Evolutionary conservation across 2,888 invertebrate species (phyloP).

Genomic region (Tachystola acroxantha): DNA sequence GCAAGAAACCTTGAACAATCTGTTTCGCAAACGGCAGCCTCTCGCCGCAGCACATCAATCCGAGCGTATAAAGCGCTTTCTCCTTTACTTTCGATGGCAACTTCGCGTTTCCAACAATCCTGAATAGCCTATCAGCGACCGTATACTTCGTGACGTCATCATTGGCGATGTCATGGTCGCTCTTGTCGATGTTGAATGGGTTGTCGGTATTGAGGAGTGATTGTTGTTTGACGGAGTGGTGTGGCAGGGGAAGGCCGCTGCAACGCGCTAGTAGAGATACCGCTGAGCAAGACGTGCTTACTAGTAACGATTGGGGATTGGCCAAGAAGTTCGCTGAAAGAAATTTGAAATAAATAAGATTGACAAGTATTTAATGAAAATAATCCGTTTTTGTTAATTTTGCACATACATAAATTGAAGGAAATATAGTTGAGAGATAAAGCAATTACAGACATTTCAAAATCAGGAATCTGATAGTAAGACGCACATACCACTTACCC

Average conservation of each 20-base stretch:
- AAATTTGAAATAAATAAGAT: no score
- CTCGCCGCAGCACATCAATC: conserved; percentile 91
- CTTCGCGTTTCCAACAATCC: conserved; percentile 84
- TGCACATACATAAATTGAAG: no score
- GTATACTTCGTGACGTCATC: conserved; percentile 81
- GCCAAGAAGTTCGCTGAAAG: conserved; percentile 81
- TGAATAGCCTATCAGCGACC: conserved; percentile 84
- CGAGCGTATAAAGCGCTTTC: conserved; percentile 86
- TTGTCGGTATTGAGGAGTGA: conserved; percentile 46
- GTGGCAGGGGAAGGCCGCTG: conserved; percentile 82
- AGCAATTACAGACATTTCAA: no score
- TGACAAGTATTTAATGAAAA: no score
- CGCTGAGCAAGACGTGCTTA: conserved; percentile 83
- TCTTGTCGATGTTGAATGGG: conserved; percentile 50
- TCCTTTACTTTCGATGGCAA: conserved; percentile 85
- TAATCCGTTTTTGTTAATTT: no score
- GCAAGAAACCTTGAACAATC: conserved; percentile 86
- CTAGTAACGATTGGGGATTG: conserved; percentile 79
- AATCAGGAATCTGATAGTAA: no score
- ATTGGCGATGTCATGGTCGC: conserved; percentile 22
- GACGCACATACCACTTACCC: no score
- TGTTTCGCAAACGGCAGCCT: conserved; percentile 83
- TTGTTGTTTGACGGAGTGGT: conserved; percentile 54
- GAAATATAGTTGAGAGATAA: no score
- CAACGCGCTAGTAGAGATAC: conserved; percentile 85